Evolutionary conservation across 23 tunicate genomes (phyloP).

Genomic region (Halocynthia roretzi): DNA sequence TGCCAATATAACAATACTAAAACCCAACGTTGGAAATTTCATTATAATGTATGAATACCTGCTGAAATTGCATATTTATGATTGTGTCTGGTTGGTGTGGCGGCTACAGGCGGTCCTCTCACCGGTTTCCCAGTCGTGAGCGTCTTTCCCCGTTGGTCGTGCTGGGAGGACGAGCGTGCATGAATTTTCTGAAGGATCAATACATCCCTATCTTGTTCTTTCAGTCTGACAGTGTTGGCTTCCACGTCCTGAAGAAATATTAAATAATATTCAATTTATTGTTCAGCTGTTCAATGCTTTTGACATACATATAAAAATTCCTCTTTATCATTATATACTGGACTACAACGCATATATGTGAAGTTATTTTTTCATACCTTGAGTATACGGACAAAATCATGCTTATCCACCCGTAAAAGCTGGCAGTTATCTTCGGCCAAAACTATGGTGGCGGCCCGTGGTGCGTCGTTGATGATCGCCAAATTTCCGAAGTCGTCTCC

Average conservation of each 20-base stretch:
- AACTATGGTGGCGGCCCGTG: conserved; percentile 79
- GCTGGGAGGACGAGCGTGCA: conserved; percentile 15
- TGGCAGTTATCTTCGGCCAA: conserved; percentile 62
- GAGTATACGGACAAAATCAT: conserved; percentile 60
- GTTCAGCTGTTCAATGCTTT: neutral
- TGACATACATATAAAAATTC: neutral
- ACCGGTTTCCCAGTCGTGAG: conserved; percentile 7
- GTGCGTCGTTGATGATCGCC: conserved; percentile 80
- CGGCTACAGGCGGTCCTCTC: conserved; percentile 19
- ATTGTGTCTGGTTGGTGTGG: conserved; percentile 31
- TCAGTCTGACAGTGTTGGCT: conserved; percentile 80
- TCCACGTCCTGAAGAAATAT: conserved; percentile 72
- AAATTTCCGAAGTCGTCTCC: conserved; percentile 91
- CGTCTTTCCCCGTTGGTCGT: conserved; percentile 15
- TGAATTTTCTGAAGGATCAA: conserved; percentile 70
- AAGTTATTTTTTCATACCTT: conserved; percentile 31
- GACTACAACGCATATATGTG: neutral
- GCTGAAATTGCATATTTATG: conserved; percentile 51
- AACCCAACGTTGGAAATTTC: neutral
- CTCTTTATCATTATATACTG: neutral
- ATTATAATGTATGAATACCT: conserved; percentile 19
- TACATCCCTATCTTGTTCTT: conserved; percentile 79
- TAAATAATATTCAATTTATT: neutral
- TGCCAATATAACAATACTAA: neutral
- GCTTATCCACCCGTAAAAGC: conserved; percentile 68